Percentiles rank a stretch among this genome's conserved stretches.
These are phyloP conservation scores for Bradypus variegatus DNA, from an alignment of 2,797 vertebrate genomes.

Conservation along the genomic window DNA sequence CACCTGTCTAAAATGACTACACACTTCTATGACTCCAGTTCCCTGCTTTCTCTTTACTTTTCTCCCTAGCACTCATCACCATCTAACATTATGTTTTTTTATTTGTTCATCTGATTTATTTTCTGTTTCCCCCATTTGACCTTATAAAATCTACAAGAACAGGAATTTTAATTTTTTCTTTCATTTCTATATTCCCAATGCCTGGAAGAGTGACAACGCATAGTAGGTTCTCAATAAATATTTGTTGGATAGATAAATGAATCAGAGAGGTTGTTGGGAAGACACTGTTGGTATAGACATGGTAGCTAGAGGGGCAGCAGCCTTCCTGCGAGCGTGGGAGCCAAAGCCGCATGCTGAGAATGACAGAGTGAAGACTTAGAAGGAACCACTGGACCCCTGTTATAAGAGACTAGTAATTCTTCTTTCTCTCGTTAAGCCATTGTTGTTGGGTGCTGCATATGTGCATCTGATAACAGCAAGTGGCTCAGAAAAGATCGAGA, in stretches of 20 bases:
- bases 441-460: not conserved
- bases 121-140: not conserved
- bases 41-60: not conserved
- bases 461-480: not conserved
- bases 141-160: not conserved
- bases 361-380: not conserved
- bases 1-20: not conserved
- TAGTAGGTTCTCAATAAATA: not conserved
- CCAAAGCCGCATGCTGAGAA: not conserved
- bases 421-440: not conserved
- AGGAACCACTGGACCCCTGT: not conserved
- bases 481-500: not conserved
- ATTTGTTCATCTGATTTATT: not conserved
- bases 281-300: not conserved
- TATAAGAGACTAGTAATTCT: not conserved
- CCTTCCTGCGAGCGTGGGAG: not conserved
- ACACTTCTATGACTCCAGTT: not conserved
- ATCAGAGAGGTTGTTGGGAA: not conserved
- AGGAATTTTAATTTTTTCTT: not conserved
- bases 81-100: not conserved
- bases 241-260: constrained; percentile 2
- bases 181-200: not conserved
- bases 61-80: not conserved
- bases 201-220: not conserved
- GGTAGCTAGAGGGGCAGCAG: not conserved